Percentiles rank a stretch among this genome's conserved stretches.
Conservation (phyloP, 2,113 vertebrate genomes). For the Malurus elegans region DNA sequence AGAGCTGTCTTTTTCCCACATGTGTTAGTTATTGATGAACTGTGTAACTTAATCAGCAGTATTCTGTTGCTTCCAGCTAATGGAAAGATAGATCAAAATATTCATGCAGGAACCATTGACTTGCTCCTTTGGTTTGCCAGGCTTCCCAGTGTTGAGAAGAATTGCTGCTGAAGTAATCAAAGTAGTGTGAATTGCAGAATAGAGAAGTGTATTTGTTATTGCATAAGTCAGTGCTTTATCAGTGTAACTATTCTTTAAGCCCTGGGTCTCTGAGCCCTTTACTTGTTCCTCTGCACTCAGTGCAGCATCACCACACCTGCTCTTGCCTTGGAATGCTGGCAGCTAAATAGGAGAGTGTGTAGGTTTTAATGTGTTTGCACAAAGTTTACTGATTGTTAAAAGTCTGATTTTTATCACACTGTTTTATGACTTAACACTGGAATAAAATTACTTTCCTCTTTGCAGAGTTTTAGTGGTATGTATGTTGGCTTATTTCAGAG, state of each 20-base stretch:
- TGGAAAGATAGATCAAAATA: neutral
- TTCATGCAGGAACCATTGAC: neutral
- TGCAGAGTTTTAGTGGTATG: neutral
- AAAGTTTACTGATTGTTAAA: neutral
- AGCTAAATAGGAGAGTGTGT: neutral
- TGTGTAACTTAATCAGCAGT: neutral
- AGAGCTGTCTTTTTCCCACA: neutral
- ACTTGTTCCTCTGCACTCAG: neutral
- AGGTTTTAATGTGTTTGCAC: neutral
- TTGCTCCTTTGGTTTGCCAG: neutral
- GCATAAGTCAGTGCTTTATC: neutral
- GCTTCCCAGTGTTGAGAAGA: neutral
- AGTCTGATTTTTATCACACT: neutral
- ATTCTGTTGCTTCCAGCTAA: neutral
- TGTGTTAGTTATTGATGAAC: slow-evolving; percentile 14
- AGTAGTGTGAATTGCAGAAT: neutral
- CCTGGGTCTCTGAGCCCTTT: neutral
- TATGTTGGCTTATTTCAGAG: neutral
- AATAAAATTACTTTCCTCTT: slow-evolving; percentile 19
- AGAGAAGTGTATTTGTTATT: neutral
- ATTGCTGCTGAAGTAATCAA: neutral
- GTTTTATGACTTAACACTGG: slow-evolving; percentile 23
- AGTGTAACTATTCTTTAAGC: neutral
- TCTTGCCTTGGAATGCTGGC: neutral
- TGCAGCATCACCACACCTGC: neutral